Evolutionary conservation across 2,797 vertebrate genomes (phyloP), one percentile per base, ranked within the genome.

Genomic region (Pangasius macronema): DNA sequence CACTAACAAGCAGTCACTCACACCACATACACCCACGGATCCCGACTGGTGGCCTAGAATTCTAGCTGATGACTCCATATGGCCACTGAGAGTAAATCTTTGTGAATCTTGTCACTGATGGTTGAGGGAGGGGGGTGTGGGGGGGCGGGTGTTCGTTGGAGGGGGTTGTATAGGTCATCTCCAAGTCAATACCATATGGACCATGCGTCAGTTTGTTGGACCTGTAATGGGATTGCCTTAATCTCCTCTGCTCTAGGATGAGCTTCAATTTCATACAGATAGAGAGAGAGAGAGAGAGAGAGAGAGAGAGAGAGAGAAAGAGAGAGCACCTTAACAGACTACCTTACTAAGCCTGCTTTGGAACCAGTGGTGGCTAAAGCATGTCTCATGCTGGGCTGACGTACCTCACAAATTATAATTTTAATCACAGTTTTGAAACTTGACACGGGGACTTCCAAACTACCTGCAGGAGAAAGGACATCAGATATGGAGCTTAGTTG

Each of bases 221-320:
- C 30, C 63, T 65, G 65, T 91, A 90, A 90, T 90, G 85, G 59
- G 90, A 92, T 91, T 90, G 53, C 67, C 72, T 77, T 92, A 91
- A 88, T 90, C 89, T 89, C 85, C 75, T 87, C 75, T 73, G 39
- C n/a, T 85, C 49, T 70, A 70, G 57, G 46, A 81, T 68, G 80
- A 33, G 61, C 73, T 84, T 65, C 22, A 7, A 55, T 73, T n/a
- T 90, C 72, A 57, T 18, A 57, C 0, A 39, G 39, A 39, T 39
- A 39, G 36, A 7, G 42, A 42, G 5, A 42, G 42, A 42, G 5
- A 42, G 42, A 42, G 5, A 39, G 1, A 39, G 1, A 39, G 1
- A 42, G 5, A 42, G 39, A 42, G 3, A 42, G 42, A 42, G 42
- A 42, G 42, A 42, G 42, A 42, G 42, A 42, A 7, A 42, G 42